Conservation (phyloP, 2,797 vertebrate species). For the Chelon auratus region DNA sequence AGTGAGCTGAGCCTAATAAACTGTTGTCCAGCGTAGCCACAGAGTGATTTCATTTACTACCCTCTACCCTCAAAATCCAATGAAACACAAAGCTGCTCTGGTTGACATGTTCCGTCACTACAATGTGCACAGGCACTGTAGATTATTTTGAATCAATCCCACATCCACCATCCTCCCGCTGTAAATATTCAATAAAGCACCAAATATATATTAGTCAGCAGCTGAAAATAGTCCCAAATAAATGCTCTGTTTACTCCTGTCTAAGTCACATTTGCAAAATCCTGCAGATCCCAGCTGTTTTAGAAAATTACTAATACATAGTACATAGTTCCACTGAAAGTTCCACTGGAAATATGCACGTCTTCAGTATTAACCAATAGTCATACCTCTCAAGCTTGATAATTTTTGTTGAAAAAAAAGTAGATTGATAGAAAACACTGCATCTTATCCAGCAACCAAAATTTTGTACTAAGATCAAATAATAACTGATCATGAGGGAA, state of each 20-base stretch:
- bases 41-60: neutral
- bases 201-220: neutral
- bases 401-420: neutral
- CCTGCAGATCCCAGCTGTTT: neutral
- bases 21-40: neutral
- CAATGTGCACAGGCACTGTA: neutral
- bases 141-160: neutral
- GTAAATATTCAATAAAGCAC: neutral
- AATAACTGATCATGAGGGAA: neutral
- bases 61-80: neutral
- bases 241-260: neutral
- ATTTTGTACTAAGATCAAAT: neutral
- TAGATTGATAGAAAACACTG: neutral
- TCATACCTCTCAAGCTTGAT: neutral
- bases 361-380: neutral
- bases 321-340: too few relatives aligned
- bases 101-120: neutral
- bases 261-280: neutral
- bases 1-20: neutral
- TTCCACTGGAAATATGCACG: neutral
- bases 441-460: neutral
- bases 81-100: neutral
- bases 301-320: neutral
- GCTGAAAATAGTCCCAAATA: neutral
- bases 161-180: neutral